Conservation (phyloP, 30 jellyfish, hydroid and myxozoan genomes). For the Sanderia malayensis region DNA sequence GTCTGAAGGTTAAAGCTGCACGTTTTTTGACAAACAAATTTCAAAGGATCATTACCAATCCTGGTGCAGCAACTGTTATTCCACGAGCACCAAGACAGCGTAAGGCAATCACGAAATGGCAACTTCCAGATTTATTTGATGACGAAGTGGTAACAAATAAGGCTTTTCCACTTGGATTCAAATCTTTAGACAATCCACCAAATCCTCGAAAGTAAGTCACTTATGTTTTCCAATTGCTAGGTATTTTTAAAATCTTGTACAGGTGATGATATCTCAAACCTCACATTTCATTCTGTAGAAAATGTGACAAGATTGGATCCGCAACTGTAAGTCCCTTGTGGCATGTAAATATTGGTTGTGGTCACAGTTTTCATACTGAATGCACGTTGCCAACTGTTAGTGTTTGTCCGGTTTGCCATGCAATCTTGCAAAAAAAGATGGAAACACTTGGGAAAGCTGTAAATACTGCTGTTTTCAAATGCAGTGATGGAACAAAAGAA, state of each 20-base stretch:
- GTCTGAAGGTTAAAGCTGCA: constrained; percentile 16
- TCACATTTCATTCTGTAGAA: neutral
- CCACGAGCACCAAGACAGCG: neutral
- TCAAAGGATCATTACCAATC: neutral
- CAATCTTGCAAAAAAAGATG: neutral
- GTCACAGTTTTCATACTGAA: neutral
- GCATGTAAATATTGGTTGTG: neutral
- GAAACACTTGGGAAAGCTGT: neutral
- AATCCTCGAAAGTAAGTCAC: neutral
- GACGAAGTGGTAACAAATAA: constrained; percentile 2
- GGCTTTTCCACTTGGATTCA: constrained; percentile 17
- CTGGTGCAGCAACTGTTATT: constrained; percentile 6
- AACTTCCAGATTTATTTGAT: constrained; percentile 4
- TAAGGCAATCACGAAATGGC: constrained; percentile 3
- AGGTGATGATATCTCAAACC: neutral
- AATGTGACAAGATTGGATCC: neutral
- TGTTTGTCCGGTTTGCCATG: neutral
- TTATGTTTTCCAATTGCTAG: neutral
- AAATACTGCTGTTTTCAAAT: neutral
- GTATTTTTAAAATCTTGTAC: neutral
- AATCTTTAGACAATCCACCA: constrained; percentile 5
- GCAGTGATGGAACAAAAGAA: neutral
- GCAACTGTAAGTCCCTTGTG: neutral
- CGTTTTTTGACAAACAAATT: neutral
- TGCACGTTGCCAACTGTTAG: neutral